These are phyloP conservation scores for Pseudanteris insignis DNA, from an alignment of 2,888 invertebrate genomes.

Conservation along the genomic window DNA sequence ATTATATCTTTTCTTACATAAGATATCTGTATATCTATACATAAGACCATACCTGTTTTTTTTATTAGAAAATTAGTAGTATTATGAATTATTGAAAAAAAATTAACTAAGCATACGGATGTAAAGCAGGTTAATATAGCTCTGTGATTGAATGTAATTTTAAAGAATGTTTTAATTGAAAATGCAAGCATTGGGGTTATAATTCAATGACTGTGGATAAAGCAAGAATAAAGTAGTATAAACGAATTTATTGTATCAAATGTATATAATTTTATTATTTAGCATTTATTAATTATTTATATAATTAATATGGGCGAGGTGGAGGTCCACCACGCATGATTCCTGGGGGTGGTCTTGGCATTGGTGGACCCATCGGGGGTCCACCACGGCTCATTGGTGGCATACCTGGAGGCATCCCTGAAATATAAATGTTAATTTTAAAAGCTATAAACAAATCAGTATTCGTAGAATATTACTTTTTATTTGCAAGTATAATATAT, in stretches of 20 bases:
- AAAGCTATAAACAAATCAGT: too few species aligned
- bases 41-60: too few species aligned
- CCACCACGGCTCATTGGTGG: constrained; percentile 73
- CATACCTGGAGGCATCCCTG: constrained; percentile 77
- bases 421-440: too few species aligned
- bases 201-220: background rate
- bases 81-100: too few species aligned
- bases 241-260: constrained; percentile 16
- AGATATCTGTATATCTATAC: too few species aligned
- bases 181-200: background rate
- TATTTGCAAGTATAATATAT: background rate
- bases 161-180: constrained; percentile 1
- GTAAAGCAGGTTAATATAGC: too few species aligned
- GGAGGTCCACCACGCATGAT: constrained; percentile 79
- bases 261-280: background rate
- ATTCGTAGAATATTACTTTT: too few species aligned
- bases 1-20: too few species aligned
- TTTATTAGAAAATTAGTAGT: too few species aligned
- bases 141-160: too few species aligned
- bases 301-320: constrained; percentile 59
- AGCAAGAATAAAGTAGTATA: background rate
- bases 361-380: constrained; percentile 72
- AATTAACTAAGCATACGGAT: too few species aligned
- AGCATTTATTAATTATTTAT: constrained; percentile 1
- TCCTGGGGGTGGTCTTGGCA: constrained; percentile 82